Conservation (phyloP, 2,113 vertebrate species). For the Lota lota region DNA sequence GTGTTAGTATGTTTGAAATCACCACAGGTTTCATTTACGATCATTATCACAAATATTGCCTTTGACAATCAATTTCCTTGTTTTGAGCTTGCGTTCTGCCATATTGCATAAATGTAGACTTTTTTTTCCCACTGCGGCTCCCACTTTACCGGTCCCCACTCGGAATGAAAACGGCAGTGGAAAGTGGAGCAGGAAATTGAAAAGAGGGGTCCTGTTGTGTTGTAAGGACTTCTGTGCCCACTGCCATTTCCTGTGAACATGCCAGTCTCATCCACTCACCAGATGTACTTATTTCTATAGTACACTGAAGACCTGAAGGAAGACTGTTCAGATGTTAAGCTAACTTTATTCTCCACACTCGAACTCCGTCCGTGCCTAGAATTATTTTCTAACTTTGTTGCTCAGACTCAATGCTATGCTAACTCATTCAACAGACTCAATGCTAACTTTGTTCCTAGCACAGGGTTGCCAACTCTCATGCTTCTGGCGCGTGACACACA, state of each 20-base stretch:
- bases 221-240: slow-evolving; percentile 48
- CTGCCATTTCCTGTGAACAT: slow-evolving; percentile 53
- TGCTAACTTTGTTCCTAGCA: too few species aligned
- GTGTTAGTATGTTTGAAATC: slow-evolving; percentile 39
- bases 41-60: slow-evolving; percentile 65
- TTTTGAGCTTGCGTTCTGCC: slow-evolving; percentile 47
- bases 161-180: slow-evolving; percentile 58
- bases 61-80: slow-evolving; percentile 55
- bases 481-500: too few species aligned
- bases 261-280: slow-evolving; percentile 36
- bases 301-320: slow-evolving; percentile 25
- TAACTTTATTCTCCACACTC: slow-evolving; percentile 4
- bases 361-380: too few species aligned
- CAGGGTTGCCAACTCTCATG: too few species aligned
- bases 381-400: too few species aligned
- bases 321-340: slow-evolving; percentile 39
- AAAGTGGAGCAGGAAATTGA: slow-evolving; percentile 70
- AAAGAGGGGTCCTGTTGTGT: slow-evolving; percentile 65
- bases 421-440: too few species aligned
- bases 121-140: slow-evolving; percentile 30
- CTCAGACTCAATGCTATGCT: too few species aligned
- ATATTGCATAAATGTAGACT: slow-evolving; percentile 53
- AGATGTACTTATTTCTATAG: slow-evolving; percentile 46
- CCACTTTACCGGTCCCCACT: slow-evolving; percentile 50
- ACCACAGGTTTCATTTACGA: slow-evolving; percentile 47